Base-by-base conservation (phyloP, 2,113 vertebrate genomes). In the Xiphorhynchus elegans region DNA sequence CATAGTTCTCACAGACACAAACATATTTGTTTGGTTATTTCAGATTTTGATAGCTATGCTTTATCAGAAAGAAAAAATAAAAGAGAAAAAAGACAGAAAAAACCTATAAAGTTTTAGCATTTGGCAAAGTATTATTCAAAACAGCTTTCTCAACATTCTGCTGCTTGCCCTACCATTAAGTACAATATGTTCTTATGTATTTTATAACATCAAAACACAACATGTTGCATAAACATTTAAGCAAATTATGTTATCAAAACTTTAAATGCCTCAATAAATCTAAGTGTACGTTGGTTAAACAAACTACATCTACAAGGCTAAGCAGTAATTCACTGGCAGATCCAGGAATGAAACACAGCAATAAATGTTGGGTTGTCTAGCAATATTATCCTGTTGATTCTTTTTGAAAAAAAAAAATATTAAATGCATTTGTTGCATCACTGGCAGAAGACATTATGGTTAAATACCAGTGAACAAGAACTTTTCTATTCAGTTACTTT, bases 141-240 rank as follows among this genome's bases (percentile, higher is more conserved):
- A 92, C 79, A 95, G 66, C 69, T 91, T 96, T 96, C 72, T 90
- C 67, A 86, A 70, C 85, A 86, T 95, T 84, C 59, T 94, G 82
- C 68, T 94, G 44, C 64, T 93, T 96, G 85, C 60, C 90, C 63
- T 90, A 69, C 12, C n/a, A 84, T 95, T 89, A 93, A 92, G 79
- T 70, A 92, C 89, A 95, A 91, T 94, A 96, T 90, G 83, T 88
- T 95, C 81, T 81, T 84, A 74, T 84, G 35, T 60, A 74, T 83
- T 88, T 95, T 77, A 42, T 49, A 89, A 49, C 33, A 93, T 20
- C 60, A 77, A 94, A 94, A 84, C n/a, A 84, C 31, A 90, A 39
- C 46, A 83, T 46, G 85, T 87, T 92, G 59, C 68, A 83, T 81
- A 95, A 95, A 90, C 53, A 81, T 92, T 86, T 80, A 70, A 90